These are phyloP conservation scores for Halichoeres trimaculatus DNA, from an alignment of 2,113 vertebrate genomes.

Conservation along the genomic window DNA sequence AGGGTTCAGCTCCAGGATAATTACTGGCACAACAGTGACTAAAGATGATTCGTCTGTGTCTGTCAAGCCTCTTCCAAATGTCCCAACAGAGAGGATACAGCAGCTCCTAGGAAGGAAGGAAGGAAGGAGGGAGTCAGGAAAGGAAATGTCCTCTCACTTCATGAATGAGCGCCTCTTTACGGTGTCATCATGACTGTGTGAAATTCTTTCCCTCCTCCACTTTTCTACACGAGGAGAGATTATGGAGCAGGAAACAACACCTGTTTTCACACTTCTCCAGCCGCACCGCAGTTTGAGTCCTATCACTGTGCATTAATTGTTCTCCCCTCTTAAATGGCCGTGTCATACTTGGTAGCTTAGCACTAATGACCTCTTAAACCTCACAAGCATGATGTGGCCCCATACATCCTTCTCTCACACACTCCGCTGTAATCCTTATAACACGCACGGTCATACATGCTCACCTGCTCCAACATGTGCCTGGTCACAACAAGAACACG, in stretches of 20 bases:
- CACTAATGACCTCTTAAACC: constrained; percentile 12
- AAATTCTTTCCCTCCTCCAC: neutral
- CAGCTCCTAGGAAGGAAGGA: neutral
- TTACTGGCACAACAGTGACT: neutral
- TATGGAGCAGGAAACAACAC: neutral
- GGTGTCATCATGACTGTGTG: constrained; percentile 18
- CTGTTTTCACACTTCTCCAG: too few species aligned
- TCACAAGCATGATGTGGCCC: neutral
- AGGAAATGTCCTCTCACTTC: neutral
- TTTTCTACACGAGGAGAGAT: neutral
- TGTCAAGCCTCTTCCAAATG: neutral
- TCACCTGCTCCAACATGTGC: neutral
- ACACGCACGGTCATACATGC: neutral
- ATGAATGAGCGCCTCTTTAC: neutral
- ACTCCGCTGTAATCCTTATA: neutral
- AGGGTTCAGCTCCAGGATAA: neutral
- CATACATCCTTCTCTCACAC: neutral
- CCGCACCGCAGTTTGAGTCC: neutral
- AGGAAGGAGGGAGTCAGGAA: neutral
- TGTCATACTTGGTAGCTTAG: neutral
- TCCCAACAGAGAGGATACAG: constrained; percentile 7
- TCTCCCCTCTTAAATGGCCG: neutral
- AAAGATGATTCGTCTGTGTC: neutral
- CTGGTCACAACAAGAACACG: neutral
- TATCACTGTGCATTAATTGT: neutral